Evolutionary conservation across 2,888 invertebrate genomes (phyloP).

Genomic region (Holacanthella duospinosa): DNA sequence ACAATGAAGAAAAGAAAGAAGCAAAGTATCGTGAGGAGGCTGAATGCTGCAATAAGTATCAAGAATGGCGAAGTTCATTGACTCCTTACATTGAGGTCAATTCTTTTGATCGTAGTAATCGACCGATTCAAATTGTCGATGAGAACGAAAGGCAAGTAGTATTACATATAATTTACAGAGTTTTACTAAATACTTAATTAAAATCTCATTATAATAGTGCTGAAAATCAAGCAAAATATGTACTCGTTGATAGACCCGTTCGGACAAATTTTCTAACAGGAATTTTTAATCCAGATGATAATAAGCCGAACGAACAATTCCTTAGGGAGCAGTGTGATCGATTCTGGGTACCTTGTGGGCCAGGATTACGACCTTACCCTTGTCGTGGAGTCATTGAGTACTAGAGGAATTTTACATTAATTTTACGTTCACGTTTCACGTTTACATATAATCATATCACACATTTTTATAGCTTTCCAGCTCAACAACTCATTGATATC

Average conservation of each 20-base stretch:
- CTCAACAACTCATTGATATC: slow-evolving; percentile 16
- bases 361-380: slow-evolving; percentile 24
- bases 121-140: neutral
- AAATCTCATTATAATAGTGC: neutral
- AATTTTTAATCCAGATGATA: slow-evolving; percentile 31
- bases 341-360: slow-evolving; percentile 18
- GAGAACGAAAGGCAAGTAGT: neutral
- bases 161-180: too few species aligned
- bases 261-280: slow-evolving; percentile 28
- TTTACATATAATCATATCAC: neutral
- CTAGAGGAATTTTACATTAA: neutral
- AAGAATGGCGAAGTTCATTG: slow-evolving; percentile 6
- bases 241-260: slow-evolving; percentile 19
- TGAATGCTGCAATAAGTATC: slow-evolving; percentile 17
- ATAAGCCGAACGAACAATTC: slow-evolving; percentile 21
- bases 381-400: slow-evolving; percentile 29
- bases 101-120: neutral
- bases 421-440: neutral
- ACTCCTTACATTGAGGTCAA: neutral
- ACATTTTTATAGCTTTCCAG: slow-evolving; percentile 14
- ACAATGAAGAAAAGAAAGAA: slow-evolving; percentile 17
- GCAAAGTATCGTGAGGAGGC: slow-evolving; percentile 18
- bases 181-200: neutral
- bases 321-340: slow-evolving; percentile 24
- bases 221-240: neutral